Evolutionary conservation across 1,140 invertebrate genomes (phyloP), one percentile per base, ranked within the genome.

Genomic region (Philotrypesis tridentata): DNA sequence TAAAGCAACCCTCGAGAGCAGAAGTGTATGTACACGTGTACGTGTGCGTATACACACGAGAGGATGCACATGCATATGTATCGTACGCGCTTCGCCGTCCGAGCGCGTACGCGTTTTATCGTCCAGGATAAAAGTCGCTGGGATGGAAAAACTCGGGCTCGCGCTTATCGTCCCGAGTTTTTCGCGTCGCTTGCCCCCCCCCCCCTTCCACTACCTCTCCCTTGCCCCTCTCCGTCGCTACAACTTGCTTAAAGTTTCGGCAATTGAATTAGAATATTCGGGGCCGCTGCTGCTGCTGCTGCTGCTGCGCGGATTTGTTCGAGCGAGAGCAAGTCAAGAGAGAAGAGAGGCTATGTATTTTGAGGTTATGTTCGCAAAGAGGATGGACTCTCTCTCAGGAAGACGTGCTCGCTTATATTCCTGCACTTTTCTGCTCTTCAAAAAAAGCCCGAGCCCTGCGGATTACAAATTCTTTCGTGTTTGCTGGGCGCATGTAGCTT

Each of bases 221-320:
- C 4, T n/a, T n/a, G 11, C 63, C 25, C 14, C 29, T 33, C 21
- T 11, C 25, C 43, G 37, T 37, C 40, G 77, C 61, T 65, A 27
- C 61, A 8, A 25, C 17, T 71, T 60, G 31, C 43, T 60, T 31
- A 17, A 79, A 70, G 27, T 79, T 79, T 79, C 43, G 29, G 31
- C 78, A 63, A 79, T 79, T 79, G 78, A 79, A 79, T 79, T 79
- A 72, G 78, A 79, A 79, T 79, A 63, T 79, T 70, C 65, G 29
- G 48, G 40, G 37, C 75, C 6, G 40, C 40, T 43, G 48, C 48
- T n/a, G 21, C 40, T 43, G 40, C 40, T 43, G 40, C 40, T 43
- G 6, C 9, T 21, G 17, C 17, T 55, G 14, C 31, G 29, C 6
- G 23, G 21, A 76, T 76, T 40, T 74, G 48, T 74, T 33, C 31